phyloP scores from a whole-genome alignment of 2,797 vertebrate species.

The Rhyacichthys aspro region DNA sequence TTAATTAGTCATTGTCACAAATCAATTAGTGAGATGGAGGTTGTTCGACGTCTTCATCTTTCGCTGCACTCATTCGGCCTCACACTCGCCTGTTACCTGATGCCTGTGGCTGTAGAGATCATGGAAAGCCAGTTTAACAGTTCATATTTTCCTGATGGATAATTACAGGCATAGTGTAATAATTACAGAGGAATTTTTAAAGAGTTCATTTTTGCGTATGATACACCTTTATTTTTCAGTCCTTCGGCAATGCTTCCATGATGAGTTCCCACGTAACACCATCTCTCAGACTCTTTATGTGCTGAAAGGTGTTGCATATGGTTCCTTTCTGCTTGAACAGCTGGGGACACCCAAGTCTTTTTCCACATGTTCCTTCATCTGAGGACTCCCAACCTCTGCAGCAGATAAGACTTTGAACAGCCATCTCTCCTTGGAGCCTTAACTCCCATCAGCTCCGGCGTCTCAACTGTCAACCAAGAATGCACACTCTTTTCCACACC shows the following conservation, averaged over 20 bases:
- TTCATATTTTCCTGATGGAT: slow-evolving; percentile 2
- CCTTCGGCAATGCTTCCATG: slow-evolving; percentile 24
- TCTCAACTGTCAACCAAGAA: slow-evolving; percentile 64
- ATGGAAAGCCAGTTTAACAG: slow-evolving; percentile 10
- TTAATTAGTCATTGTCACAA: slow-evolving; percentile 79
- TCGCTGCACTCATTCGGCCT: slow-evolving; percentile 27
- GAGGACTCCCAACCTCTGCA: slow-evolving; percentile 39
- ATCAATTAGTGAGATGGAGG: slow-evolving; percentile 72
- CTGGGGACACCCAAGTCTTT: slow-evolving; percentile 27
- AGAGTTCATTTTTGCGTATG: no score
- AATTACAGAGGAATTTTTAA: not conserved
- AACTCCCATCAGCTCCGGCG: slow-evolving; percentile 54
- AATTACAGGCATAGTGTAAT: slow-evolving; percentile 3
- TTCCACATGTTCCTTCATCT: slow-evolving; percentile 28
- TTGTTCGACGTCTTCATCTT: slow-evolving; percentile 48
- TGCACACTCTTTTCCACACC: slow-evolving; percentile 64
- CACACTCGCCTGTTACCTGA: slow-evolving; percentile 8
- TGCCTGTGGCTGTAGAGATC: slow-evolving; percentile 12
- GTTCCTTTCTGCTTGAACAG: slow-evolving; percentile 41
- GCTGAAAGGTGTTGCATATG: slow-evolving; percentile 38
- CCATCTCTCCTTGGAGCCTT: slow-evolving; percentile 24
- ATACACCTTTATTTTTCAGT: no score
- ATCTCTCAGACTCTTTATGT: slow-evolving; percentile 31
- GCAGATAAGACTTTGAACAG: slow-evolving; percentile 58
- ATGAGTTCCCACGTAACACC: slow-evolving; percentile 28